Conservation (phyloP, 2,113 vertebrate species). For the Aplodontia rufa region DNA sequence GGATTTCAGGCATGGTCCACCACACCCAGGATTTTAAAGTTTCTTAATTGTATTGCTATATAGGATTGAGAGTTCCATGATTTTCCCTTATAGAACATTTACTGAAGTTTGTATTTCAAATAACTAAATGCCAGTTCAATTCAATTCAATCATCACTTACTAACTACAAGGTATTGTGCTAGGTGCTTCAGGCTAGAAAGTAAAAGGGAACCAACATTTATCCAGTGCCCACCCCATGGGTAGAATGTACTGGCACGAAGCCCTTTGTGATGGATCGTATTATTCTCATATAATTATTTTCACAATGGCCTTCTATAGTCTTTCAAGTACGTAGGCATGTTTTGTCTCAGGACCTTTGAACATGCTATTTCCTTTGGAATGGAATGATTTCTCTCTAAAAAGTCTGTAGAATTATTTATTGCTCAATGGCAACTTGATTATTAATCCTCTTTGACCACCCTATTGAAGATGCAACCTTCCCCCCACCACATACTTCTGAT, state of each 20-base stretch:
- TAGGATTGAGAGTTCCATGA: background rate
- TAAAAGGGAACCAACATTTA: background rate
- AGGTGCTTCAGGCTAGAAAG: background rate
- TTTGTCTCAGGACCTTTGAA: background rate
- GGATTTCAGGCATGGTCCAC: too few relatives aligned
- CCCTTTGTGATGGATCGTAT: background rate
- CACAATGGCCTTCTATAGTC: background rate
- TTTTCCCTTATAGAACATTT: background rate
- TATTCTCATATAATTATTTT: background rate
- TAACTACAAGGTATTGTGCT: background rate
- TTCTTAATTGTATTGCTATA: background rate
- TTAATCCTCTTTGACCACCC: background rate
- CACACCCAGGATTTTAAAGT: too few relatives aligned
- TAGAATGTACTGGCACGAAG: too few relatives aligned
- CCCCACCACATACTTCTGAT: too few relatives aligned
- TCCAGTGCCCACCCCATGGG: too few relatives aligned
- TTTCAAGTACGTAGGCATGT: background rate
- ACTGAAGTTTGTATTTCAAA: constrained; percentile 27
- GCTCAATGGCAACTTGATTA: background rate
- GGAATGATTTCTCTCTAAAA: background rate
- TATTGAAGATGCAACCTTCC: background rate
- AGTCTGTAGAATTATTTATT: background rate
- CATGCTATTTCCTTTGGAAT: background rate
- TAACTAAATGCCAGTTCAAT: background rate
- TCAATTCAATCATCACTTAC: background rate